Percentiles rank a stretch among this genome's conserved stretches.
phyloP scores from a whole-genome alignment of 2,113 vertebrate species.

The Coregonus clupeaformis region DNA sequence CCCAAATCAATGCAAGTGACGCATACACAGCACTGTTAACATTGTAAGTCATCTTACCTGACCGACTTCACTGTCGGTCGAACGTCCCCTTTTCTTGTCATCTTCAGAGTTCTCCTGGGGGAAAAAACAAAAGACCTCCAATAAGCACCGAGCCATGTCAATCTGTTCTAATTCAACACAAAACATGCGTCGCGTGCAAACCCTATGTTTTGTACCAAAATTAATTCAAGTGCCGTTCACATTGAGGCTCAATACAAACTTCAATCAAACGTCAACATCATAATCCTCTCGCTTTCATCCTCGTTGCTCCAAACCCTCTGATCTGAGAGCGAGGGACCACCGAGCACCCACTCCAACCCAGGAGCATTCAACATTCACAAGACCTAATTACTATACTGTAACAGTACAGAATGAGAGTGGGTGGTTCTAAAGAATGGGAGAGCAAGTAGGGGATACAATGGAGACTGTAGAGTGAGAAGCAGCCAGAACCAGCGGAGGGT shows the following conservation, averaged over 20 bases:
- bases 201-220: too few species aligned
- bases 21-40: neutral
- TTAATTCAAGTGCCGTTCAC: too few species aligned
- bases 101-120: constrained; percentile 85
- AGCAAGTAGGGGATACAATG: neutral
- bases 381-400: neutral
- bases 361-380: neutral
- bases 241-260: too few species aligned
- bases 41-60: constrained; percentile 61
- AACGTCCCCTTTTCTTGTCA: constrained; percentile 85
- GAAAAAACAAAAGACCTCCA: neutral
- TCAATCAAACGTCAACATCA: too few species aligned
- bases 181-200: too few species aligned
- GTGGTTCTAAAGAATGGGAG: neutral
- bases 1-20: neutral
- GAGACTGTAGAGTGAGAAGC: neutral
- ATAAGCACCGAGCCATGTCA: neutral
- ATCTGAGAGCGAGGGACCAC: neutral
- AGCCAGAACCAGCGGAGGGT: neutral
- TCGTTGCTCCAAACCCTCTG: neutral
- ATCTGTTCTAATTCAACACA: too few species aligned
- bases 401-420: neutral
- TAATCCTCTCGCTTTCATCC: neutral
- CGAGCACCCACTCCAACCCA: neutral
- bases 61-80: constrained; percentile 85